phyloP scores from a whole-genome alignment of 2,797 vertebrate genomes.

The Siniperca scherzeri region DNA sequence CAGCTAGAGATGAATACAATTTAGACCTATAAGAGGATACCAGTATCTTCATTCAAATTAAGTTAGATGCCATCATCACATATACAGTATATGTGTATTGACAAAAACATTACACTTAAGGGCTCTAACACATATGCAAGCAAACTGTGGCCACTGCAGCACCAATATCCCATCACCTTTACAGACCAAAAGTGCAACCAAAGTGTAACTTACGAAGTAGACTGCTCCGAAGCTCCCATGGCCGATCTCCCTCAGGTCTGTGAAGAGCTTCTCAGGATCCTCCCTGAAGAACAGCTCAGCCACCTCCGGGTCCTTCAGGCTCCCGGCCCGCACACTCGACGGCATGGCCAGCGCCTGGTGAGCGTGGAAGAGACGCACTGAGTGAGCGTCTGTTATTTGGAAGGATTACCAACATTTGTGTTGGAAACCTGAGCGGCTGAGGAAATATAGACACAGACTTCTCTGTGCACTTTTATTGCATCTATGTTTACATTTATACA shows the following conservation, averaged over 20 bases:
- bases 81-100: not conserved
- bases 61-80: not conserved
- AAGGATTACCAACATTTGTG: constrained; percentile 31
- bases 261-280: constrained; percentile 95
- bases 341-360: constrained; percentile 92
- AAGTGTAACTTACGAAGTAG: constrained; percentile 90
- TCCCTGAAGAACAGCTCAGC: constrained; percentile 96
- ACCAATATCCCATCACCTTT: not conserved
- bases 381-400: constrained; percentile 50
- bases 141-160: not conserved
- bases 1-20: not conserved
- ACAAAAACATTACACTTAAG: not conserved
- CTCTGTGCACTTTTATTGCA: not conserved
- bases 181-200: not conserved
- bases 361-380: constrained; percentile 50
- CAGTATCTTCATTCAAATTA: not conserved
- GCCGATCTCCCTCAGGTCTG: constrained; percentile 94
- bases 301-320: constrained; percentile 96
- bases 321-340: constrained; percentile 93
- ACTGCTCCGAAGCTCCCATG: constrained; percentile 97
- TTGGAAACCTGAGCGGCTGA: constrained; percentile 12
- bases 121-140: not conserved
- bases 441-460: constrained; percentile 2
- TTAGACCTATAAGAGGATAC: not conserved
- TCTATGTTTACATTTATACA: not conserved